phyloP scores from a whole-genome alignment of 2,888 invertebrate genomes.

The Pristionchus exspectatus region DNA sequence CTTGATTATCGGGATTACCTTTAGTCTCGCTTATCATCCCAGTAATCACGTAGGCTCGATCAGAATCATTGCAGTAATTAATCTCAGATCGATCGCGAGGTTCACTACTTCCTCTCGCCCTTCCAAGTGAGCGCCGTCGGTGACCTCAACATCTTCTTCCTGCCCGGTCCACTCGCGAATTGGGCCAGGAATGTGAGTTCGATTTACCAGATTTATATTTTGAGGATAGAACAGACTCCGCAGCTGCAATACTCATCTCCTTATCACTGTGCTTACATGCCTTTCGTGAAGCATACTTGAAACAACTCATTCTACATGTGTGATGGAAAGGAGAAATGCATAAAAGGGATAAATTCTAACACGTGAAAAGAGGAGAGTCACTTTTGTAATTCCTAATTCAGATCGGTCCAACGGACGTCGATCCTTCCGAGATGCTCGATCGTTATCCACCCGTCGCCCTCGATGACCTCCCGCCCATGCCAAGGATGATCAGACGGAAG shows the following conservation, averaged over 20 bases:
- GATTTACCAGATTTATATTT: neutral
- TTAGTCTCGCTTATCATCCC: too few relatives aligned
- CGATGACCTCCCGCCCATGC: conserved; percentile 48
- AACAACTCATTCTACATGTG: neutral
- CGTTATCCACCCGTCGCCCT: conserved; percentile 16
- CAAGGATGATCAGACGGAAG: conserved; percentile 30
- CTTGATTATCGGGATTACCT: too few relatives aligned
- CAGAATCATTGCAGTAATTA: neutral
- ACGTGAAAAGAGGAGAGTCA: too few relatives aligned
- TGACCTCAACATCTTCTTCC: conserved; percentile 52
- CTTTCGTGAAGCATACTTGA: neutral
- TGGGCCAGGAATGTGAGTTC: conserved; percentile 46
- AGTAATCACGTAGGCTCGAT: too few relatives aligned
- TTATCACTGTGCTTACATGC: neutral
- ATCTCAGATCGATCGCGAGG: conserved; percentile 26
- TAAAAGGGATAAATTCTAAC: too few relatives aligned
- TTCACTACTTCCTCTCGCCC: conserved; percentile 41
- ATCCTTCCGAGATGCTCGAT: conserved; percentile 29
- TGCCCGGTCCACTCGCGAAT: conserved; percentile 38
- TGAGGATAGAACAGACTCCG: too few relatives aligned
- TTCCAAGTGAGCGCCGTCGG: conserved; percentile 40
- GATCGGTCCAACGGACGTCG: neutral
- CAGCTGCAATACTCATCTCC: neutral
- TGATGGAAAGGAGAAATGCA: too few relatives aligned
- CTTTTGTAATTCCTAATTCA: too few relatives aligned